Conservation (phyloP, 2,797 vertebrate genomes). For the Rhinatrema bivittatum region DNA sequence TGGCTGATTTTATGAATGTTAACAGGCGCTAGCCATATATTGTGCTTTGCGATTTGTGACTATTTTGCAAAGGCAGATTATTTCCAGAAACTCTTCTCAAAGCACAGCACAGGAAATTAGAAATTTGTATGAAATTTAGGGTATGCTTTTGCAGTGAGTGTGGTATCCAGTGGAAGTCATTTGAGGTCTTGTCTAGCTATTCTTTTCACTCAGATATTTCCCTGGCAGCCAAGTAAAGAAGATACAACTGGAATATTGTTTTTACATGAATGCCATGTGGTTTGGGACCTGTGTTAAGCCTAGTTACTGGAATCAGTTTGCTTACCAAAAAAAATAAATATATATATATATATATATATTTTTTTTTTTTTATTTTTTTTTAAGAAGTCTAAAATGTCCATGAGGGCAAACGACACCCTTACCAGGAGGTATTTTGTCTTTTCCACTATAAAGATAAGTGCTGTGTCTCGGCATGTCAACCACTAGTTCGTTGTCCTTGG, state of each 20-base stretch:
- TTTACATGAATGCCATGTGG: background rate
- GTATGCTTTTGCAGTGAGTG: no score
- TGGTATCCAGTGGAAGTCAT: no score
- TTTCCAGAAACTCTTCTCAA: no score
- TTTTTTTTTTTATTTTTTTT: no score
- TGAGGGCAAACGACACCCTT: background rate
- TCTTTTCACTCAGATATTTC: constrained; percentile 1
- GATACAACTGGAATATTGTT: background rate
- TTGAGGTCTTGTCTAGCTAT: background rate
- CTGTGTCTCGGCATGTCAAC: background rate
- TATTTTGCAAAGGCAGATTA: no score
- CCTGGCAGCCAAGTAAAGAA: background rate
- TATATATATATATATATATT: no score
- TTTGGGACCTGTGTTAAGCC: background rate
- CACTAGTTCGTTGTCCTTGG: background rate
- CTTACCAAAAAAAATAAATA: no score
- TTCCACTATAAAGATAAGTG: background rate
- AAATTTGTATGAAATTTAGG: no score
- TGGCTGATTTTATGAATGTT: no score
- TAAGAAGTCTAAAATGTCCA: background rate
- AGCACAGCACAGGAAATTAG: no score
- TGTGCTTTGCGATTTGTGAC: no score
- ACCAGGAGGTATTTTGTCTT: background rate
- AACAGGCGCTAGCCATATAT: no score
- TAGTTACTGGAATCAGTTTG: background rate